phyloP scores from a whole-genome alignment of 1,140 invertebrate genomes.

The Pteromalus puparum region DNA sequence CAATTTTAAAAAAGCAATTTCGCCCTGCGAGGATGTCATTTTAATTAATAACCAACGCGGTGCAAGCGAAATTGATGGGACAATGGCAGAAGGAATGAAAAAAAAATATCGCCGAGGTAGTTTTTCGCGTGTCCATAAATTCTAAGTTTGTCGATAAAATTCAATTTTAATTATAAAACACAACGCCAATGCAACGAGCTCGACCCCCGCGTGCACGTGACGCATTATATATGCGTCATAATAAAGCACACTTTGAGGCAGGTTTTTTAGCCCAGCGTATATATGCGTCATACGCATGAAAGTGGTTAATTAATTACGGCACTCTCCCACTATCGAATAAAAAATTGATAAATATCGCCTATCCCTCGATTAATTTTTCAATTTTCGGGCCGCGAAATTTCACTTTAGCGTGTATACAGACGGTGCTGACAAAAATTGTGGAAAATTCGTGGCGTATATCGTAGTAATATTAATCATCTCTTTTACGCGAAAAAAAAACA shows the following conservation, averaged over 20 bases:
- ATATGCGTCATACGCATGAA: conserved; percentile 35
- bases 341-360: not conserved
- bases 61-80: not conserved
- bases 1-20: too few species aligned
- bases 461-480: not conserved
- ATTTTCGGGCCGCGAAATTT: not conserved
- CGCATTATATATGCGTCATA: conserved; percentile 41
- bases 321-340: not conserved
- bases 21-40: too few species aligned
- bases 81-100: conserved; percentile 16
- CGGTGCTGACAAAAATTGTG: not conserved
- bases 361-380: not conserved
- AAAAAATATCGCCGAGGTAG: conserved; percentile 5
- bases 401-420: not conserved
- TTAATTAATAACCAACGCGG: too few species aligned
- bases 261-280: conserved; percentile 1
- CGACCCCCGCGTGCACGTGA: conserved; percentile 36
- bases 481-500: not conserved
- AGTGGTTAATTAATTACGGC: conserved; percentile 41
- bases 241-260: conserved; percentile 9
- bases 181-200: not conserved
- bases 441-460: not conserved
- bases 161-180: conserved; percentile 43
- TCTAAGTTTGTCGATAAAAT: conserved; percentile 44
- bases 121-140: conserved; percentile 34